Conservation (phyloP, 2,797 vertebrate genomes). For the Poeciliopsis gracilis region DNA sequence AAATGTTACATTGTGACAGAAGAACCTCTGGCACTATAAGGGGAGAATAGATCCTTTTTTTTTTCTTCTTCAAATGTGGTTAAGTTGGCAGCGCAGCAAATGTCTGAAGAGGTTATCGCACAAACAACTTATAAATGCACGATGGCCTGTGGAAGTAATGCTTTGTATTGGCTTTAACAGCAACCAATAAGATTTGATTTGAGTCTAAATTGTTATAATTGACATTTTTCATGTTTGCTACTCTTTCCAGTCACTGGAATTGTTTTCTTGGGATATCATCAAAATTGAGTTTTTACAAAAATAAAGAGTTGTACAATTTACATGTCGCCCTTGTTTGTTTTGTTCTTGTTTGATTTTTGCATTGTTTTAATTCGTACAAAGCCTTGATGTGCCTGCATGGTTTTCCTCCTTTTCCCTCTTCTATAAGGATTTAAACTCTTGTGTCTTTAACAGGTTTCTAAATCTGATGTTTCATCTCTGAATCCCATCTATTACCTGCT, state of each 20-base stretch:
- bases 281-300: slow-evolving; percentile 84
- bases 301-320: slow-evolving; percentile 82
- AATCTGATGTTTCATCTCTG: not conserved
- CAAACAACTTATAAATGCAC: slow-evolving; percentile 76
- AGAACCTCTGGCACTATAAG: slow-evolving; percentile 82
- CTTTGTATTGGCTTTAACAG: slow-evolving; percentile 69
- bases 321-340: slow-evolving; percentile 25
- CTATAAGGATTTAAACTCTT: not conserved
- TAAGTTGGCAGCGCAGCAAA: slow-evolving; percentile 41
- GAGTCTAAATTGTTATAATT: slow-evolving; percentile 70
- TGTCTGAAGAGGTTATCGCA: slow-evolving; percentile 51
- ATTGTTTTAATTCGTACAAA: not conserved
- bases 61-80: slow-evolving; percentile 55
- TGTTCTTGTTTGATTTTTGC: not conserved
- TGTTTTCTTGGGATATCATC: slow-evolving; percentile 73
- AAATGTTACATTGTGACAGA: slow-evolving; percentile 50
- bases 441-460: not conserved
- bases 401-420: not conserved
- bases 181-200: slow-evolving; percentile 71
- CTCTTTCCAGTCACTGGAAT: slow-evolving; percentile 73
- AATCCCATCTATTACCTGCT: too few relatives aligned
- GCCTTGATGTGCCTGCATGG: not conserved
- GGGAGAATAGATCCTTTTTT: slow-evolving; percentile 67
- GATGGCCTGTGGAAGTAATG: slow-evolving; percentile 63
- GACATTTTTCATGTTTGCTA: slow-evolving; percentile 69